Evolutionary conservation across 2,113 vertebrate species (phyloP), one percentile per base, ranked within the genome.

Genomic region (Bubo blakistoni): DNA sequence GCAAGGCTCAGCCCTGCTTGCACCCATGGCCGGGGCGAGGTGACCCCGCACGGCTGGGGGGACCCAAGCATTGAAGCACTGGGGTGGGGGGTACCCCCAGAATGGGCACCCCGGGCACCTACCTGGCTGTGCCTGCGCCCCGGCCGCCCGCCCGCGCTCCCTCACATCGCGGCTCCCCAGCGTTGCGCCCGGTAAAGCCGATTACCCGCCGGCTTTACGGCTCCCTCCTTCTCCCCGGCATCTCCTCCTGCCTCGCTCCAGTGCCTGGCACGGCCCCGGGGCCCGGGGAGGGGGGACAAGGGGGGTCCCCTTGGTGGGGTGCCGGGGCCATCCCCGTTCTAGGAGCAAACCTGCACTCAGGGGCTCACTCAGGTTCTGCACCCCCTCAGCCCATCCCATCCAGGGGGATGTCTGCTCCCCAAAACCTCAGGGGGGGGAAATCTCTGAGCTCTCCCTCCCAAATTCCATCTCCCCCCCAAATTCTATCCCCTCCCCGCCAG

Each of bases 121-220:
- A 96, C 96, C 95, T 94, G 89, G 82, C 38, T 27, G 84, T 65
- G 80, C 42, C 87, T 74, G 83, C 2, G 15, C 92, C 81, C 94
- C n/a, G 46, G 90, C 57, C 38, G 9, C 91, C 85, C 6, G 54
- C 83, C 83, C 6, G 80, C 1, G 58, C 65, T 69, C 34, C 57
- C 78, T 94, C 94, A 86, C 94, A 94, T 93, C 36, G 81, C 59
- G 51, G 90, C 63, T 86, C 70, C 34, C 66, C 83, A 7, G 90
- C 9, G 16, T 72, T 7, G 58, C 46, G 90, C 84, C 90, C 34
- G 36, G 19, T 32, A 94, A 96, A 96, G 96, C 96, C 29, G 96
- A 95, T 96, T 95, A 96, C 2, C 6, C 5, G 0, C 1, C 57
- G 5, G 96, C 96, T 95, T 95, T 95, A 19, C 2, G 0, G 96